phyloP scores from a whole-genome alignment of 2,888 invertebrate species.

The Patella depressa region DNA sequence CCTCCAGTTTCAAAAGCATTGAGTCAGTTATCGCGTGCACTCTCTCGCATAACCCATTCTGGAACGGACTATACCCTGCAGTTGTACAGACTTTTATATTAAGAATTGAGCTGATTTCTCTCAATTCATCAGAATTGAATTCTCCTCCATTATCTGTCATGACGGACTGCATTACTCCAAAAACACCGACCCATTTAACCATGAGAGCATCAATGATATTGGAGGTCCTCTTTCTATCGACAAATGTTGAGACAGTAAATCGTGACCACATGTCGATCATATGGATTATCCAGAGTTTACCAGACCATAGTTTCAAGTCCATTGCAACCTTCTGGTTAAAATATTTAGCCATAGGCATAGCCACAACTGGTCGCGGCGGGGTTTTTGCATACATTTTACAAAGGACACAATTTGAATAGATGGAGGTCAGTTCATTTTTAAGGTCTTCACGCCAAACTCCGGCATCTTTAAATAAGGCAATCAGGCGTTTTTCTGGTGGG shows the following conservation, averaged over 20 bases:
- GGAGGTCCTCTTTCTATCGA: slow-evolving; percentile 9
- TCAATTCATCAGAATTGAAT: background rate
- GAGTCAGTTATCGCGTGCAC: slow-evolving; percentile 21
- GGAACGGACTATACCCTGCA: slow-evolving; percentile 20
- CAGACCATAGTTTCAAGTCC: slow-evolving; percentile 17
- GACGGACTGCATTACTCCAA: slow-evolving; percentile 12
- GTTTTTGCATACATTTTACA: slow-evolving; percentile 18
- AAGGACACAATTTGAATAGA: slow-evolving; percentile 16
- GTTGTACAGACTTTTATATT: slow-evolving; percentile 20
- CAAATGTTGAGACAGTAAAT: slow-evolving; percentile 10
- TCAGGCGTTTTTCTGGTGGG: slow-evolving; percentile 14
- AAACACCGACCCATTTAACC: background rate
- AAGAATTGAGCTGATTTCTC: slow-evolving; percentile 17
- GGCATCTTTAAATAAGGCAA: slow-evolving; percentile 20
- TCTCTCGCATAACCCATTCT: slow-evolving; percentile 21
- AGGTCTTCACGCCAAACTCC: slow-evolving; percentile 6
- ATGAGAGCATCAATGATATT: slow-evolving; percentile 4
- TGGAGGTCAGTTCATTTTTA: background rate
- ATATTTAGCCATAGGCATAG: slow-evolving; percentile 14
- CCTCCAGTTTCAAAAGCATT: slow-evolving; percentile 23
- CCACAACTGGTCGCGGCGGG: slow-evolving; percentile 14
- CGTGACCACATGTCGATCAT: slow-evolving; percentile 25
- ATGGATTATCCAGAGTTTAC: slow-evolving; percentile 14
- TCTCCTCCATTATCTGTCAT: slow-evolving; percentile 1
- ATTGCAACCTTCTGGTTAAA: slow-evolving; percentile 22